Conservation (phyloP, 2,797 vertebrate species). For the Rhodeus uyekii region DNA sequence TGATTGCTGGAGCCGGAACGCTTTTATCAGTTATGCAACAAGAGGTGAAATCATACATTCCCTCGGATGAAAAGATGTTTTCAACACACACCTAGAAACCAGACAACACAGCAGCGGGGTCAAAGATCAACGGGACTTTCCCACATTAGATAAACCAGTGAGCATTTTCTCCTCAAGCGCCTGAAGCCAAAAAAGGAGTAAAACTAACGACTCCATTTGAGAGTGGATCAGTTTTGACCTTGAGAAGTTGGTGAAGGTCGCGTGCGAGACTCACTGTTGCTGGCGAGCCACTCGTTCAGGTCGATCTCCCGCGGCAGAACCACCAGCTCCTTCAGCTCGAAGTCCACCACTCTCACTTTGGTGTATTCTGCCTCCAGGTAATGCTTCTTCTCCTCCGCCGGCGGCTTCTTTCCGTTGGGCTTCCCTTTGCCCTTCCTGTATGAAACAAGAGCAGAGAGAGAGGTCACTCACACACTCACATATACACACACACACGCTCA, state of each 20-base stretch:
- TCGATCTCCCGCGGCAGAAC: slow-evolving; percentile 96
- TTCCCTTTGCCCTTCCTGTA: slow-evolving; percentile 97
- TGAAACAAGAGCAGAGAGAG: background rate
- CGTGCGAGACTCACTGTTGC: slow-evolving; percentile 91
- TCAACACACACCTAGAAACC: slow-evolving; percentile 27
- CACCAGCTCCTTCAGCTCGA: slow-evolving; percentile 95
- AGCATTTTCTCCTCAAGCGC: background rate
- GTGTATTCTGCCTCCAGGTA: slow-evolving; percentile 95
- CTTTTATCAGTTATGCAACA: slow-evolving; percentile 46
- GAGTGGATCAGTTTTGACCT: too few species aligned
- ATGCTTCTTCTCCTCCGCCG: slow-evolving; percentile 92
- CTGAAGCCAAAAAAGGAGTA: too few species aligned
- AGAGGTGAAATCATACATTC: slow-evolving; percentile 32
- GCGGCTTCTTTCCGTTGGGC: slow-evolving; percentile 97
- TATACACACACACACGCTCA: too few species aligned
- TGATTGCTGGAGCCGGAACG: slow-evolving; percentile 48
- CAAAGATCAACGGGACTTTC: background rate
- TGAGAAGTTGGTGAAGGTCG: too few species aligned
- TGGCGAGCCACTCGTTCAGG: slow-evolving; percentile 98
- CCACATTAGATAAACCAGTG: background rate
- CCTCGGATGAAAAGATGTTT: slow-evolving; percentile 30
- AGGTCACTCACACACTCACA: too few species aligned
- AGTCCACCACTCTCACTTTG: slow-evolving; percentile 92
- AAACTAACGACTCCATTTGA: too few species aligned
- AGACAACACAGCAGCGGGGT: slow-evolving; percentile 33